Base-by-base conservation (phyloP, 2,113 vertebrate species). In the Megaceryle torquata region DNA sequence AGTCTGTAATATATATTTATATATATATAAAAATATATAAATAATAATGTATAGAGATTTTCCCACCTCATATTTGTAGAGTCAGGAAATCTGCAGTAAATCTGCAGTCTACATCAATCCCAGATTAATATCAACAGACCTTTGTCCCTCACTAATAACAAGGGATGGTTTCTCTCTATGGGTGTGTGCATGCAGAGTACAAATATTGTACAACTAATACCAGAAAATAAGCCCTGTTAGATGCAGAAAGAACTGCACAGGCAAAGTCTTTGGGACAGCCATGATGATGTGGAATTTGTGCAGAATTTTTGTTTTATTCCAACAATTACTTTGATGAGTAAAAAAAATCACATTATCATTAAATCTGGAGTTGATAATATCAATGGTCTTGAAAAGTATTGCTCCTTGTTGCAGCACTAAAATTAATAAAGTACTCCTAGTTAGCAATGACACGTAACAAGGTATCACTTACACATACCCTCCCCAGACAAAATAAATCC, bases 31-130 rank as follows among this genome's bases (percentile, higher is more conserved):
- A n/a, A n/a, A n/a, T n/a, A n/a, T n/a, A n/a, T n/a, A n/a, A n/a
- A n/a, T n/a, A n/a, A n/a, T n/a, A n/a, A n/a, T n/a, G n/a, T n/a
- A 78, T 29, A 72, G 61, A 91, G 48, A 84, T 72, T 89, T 96
- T 84, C 28, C 48, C 60, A 82, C 19, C 44, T 94, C 13, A 5
- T 84, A 60, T 37, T 68, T 93, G 65, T 65, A 91, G 53, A 82
- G 13, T 60, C 64, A 76, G 48, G 37, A 37, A 37, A 37, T 37
- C 37, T 37, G 37, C 37, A 37, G 37, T 68, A 69, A 76, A 91
- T 80, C 13, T 69, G 70, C 15, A 60, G 43, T 76, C 84, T 82
- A 57, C 24, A 31, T 77, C 37, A 67, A 46, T n/a, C 29, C 41
- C 25, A 83, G 39, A 86, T 77, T 57, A 26, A 33, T 33, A 65